Conservation (phyloP, 2,113 vertebrate species). For the Myotis lucifugus region DNA sequence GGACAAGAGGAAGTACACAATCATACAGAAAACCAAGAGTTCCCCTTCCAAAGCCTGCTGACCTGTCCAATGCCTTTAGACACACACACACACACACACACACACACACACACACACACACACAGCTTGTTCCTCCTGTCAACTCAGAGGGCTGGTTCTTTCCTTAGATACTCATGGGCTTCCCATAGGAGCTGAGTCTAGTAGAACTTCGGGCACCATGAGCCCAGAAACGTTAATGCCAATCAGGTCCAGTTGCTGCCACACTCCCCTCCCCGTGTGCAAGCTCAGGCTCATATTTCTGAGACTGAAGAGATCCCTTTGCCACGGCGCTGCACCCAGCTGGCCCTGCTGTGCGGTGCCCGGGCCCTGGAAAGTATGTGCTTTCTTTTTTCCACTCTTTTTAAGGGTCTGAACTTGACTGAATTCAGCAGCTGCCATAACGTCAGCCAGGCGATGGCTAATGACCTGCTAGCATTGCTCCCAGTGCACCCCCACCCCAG, state of each 20-base stretch:
- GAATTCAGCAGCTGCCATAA: slow-evolving; percentile 75
- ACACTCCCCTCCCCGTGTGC: background rate
- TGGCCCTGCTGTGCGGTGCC: background rate
- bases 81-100: background rate
- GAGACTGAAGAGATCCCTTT: slow-evolving; percentile 57
- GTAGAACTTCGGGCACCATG: background rate
- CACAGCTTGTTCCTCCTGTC: background rate
- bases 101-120: background rate
- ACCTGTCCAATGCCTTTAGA: background rate
- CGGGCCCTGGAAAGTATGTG: slow-evolving; percentile 60
- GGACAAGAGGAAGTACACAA: slow-evolving; percentile 68
- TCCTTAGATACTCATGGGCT: background rate
- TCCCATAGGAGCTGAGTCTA: background rate
- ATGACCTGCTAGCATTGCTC: slow-evolving; percentile 58
- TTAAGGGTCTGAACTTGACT: slow-evolving; percentile 75
- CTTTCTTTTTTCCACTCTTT: slow-evolving; percentile 74
- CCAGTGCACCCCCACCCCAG: slow-evolving; percentile 59
- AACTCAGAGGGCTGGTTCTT: background rate
- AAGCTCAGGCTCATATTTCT: slow-evolving; percentile 57
- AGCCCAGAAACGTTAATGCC: background rate
- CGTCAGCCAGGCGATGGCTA: slow-evolving; percentile 11
- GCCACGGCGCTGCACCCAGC: slow-evolving; percentile 21
- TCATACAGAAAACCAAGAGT: slow-evolving; percentile 78
- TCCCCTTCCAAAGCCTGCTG: slow-evolving; percentile 67
- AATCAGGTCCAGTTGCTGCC: background rate